Conservation (phyloP, 2,797 vertebrate genomes). For the Apogon talboti region DNA sequence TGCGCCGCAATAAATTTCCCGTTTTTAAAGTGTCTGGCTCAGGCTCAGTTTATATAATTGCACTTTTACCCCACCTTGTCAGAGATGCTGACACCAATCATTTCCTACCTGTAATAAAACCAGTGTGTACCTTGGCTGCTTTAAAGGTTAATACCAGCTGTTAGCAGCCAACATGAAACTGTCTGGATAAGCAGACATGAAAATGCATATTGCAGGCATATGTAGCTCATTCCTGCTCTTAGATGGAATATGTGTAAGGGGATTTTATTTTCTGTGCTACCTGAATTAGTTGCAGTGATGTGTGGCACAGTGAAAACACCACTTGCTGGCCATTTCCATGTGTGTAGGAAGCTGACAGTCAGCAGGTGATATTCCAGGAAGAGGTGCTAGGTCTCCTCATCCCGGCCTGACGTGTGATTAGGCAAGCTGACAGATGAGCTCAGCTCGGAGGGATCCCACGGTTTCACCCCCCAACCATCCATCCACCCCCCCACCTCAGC, state of each 20-base stretch:
- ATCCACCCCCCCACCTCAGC: neutral
- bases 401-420: constrained; percentile 69
- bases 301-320: constrained; percentile 21
- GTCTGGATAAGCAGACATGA: constrained; percentile 49
- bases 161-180: constrained; percentile 36
- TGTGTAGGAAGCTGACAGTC: constrained; percentile 42
- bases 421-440: constrained; percentile 73
- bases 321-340: constrained; percentile 18
- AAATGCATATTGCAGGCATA: constrained; percentile 23
- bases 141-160: constrained; percentile 47
- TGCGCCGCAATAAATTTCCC: constrained; percentile 1
- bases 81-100: constrained; percentile 61
- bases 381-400: constrained; percentile 49
- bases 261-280: constrained; percentile 36
- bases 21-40: constrained; percentile 25
- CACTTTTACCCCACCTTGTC: constrained; percentile 45
- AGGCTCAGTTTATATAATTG: constrained; percentile 44
- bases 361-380: constrained; percentile 69
- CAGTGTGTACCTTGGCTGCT: constrained; percentile 54
- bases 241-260: constrained; percentile 27
- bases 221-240: neutral
- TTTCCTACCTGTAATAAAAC: constrained; percentile 52
- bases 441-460: constrained; percentile 61
- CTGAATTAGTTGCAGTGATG: constrained; percentile 20
- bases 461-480: constrained; percentile 28